These are phyloP conservation scores for Calephelis nemesis DNA, from an alignment of 1,140 invertebrate species.

Conservation along the genomic window DNA sequence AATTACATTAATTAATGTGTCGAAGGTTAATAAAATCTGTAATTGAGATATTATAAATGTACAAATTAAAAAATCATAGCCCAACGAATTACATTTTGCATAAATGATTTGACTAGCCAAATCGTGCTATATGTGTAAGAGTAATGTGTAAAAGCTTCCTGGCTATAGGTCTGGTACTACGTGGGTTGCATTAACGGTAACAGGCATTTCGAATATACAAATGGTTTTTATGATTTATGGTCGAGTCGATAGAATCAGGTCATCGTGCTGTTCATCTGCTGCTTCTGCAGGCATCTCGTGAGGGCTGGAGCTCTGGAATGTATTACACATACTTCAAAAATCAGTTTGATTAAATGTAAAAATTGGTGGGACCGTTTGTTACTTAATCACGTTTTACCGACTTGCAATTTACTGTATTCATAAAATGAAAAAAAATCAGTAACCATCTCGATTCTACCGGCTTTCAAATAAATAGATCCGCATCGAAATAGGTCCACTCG, in stretches of 20 bases:
- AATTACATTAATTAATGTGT: not conserved
- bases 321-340: slow-evolving; percentile 4
- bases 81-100: slow-evolving; percentile 14
- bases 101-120: slow-evolving; percentile 15
- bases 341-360: too few relatives aligned
- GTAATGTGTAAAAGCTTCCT: slow-evolving; percentile 2
- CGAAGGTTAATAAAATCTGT: not conserved
- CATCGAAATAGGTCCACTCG: too few relatives aligned
- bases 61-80: slow-evolving; percentile 6
- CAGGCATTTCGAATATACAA: slow-evolving; percentile 53
- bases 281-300: slow-evolving; percentile 67
- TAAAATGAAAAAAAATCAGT: too few relatives aligned
- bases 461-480: too few relatives aligned
- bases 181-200: slow-evolving; percentile 37
- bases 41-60: not conserved
- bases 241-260: slow-evolving; percentile 58
- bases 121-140: slow-evolving; percentile 11
- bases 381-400: too few relatives aligned
- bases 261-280: slow-evolving; percentile 66
- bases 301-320: slow-evolving; percentile 69
- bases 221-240: slow-evolving; percentile 11
- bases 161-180: slow-evolving; percentile 12
- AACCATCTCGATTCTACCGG: too few relatives aligned
- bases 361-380: too few relatives aligned
- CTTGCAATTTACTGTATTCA: too few relatives aligned